Conservation (phyloP, 2,888 invertebrate genomes). For the Bibio marci region DNA sequence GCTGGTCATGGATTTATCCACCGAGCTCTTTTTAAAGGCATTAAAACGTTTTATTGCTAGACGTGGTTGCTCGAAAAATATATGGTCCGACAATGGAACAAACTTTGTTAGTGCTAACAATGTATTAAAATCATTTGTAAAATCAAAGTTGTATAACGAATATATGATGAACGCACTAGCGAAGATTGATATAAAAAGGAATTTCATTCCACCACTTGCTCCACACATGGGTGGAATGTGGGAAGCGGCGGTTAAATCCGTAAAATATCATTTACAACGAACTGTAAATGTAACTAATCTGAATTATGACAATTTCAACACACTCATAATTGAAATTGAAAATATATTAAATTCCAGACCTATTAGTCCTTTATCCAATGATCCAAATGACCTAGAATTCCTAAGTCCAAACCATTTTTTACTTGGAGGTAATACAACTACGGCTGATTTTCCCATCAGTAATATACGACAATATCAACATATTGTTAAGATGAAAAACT, state of each 20-base stretch:
- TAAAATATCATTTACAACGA: constrained; percentile 13
- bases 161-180: neutral
- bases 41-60: neutral
- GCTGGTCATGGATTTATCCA: neutral
- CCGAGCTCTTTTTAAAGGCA: neutral
- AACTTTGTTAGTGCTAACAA: constrained; percentile 10
- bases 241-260: constrained; percentile 13
- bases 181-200: constrained; percentile 12
- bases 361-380: constrained; percentile 4
- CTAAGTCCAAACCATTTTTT: constrained; percentile 5
- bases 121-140: neutral
- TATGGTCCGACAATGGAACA: constrained; percentile 9
- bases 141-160: neutral
- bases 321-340: constrained; percentile 11
- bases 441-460: no score
- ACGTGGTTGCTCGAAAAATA: neutral
- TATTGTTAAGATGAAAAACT: no score
- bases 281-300: constrained; percentile 2
- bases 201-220: constrained; percentile 14
- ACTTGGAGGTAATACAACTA: no score
- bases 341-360: constrained; percentile 13
- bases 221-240: constrained; percentile 15
- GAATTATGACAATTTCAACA: constrained; percentile 8
- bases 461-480: no score
- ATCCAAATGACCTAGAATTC: constrained; percentile 1